Percentiles rank a stretch among this genome's conserved stretches.
Evolutionary conservation across 2,113 vertebrate species (phyloP).

Genomic region (Seriola dumerili): DNA sequence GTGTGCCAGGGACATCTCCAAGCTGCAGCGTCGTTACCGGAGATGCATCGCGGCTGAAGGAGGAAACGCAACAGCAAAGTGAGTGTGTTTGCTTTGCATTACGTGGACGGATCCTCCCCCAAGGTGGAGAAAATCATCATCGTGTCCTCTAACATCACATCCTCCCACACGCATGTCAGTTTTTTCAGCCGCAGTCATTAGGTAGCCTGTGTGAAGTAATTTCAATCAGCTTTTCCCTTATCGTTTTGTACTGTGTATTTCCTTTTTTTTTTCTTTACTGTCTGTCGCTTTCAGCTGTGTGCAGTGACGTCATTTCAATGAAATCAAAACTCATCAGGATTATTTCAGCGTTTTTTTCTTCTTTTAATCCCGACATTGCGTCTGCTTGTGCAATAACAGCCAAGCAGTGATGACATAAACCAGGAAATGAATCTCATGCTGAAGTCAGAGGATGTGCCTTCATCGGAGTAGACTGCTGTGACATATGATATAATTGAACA

Average conservation of each 20-base stretch:
- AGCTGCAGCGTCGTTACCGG: conserved; percentile 25
- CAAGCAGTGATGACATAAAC: conserved; percentile 5
- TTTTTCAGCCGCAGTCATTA: neutral
- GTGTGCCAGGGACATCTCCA: conserved; percentile 28
- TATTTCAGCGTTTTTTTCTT: neutral
- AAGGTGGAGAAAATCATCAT: conserved; percentile 57
- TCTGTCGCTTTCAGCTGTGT: neutral
- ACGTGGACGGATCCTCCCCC: conserved; percentile 68
- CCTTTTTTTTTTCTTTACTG: neutral
- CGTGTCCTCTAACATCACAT: neutral
- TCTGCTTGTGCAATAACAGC: conserved; percentile 12
- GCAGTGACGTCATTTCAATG: conserved; percentile 19
- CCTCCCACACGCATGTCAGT: conserved; percentile 9
- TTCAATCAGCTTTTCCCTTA: neutral
- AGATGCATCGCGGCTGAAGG: conserved; percentile 54
- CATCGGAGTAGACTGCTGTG: neutral
- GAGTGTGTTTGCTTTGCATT: conserved; percentile 25
- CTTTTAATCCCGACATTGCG: conserved; percentile 32
- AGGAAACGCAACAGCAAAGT: conserved; percentile 43
- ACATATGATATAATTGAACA: neutral
- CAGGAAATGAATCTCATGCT: conserved; percentile 36
- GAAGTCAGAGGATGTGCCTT: neutral
- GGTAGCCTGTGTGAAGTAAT: neutral
- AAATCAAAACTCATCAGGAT: conserved; percentile 31
- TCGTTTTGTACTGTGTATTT: neutral